Conservation (phyloP, 1,140 invertebrate genomes). For the Thalassaphorura encarpata region DNA sequence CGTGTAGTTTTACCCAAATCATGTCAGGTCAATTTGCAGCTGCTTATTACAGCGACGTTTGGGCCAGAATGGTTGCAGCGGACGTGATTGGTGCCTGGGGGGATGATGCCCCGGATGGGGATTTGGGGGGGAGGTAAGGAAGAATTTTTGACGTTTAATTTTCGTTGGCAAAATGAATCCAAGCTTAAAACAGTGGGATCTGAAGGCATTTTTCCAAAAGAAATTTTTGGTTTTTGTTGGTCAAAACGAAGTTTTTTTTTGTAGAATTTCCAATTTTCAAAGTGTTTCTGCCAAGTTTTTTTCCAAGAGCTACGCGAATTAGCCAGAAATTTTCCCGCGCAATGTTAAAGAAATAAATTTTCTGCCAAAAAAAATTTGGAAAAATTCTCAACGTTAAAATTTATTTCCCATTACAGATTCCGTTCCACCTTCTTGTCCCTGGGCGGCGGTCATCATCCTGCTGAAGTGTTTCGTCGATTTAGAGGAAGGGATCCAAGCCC, state of each 20-base stretch:
- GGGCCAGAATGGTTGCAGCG: constrained; percentile 78
- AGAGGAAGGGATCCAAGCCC: constrained; percentile 79
- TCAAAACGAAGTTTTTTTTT: neutral
- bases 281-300: too few species aligned
- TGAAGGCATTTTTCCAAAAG: constrained; percentile 8
- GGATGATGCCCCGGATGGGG: constrained; percentile 47
- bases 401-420: too few species aligned
- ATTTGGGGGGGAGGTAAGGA: too few species aligned
- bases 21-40: constrained; percentile 60
- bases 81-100: constrained; percentile 77
- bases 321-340: neutral
- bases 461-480: constrained; percentile 79
- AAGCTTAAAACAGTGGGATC: constrained; percentile 22
- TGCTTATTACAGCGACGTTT: constrained; percentile 63
- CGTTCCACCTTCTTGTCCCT: constrained; percentile 72
- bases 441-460: constrained; percentile 65
- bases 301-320: neutral
- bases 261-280: neutral
- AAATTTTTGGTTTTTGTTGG: neutral
- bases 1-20: constrained; percentile 65
- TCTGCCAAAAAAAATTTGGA: neutral
- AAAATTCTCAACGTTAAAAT: constrained; percentile 21
- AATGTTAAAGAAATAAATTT: neutral
- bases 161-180: constrained; percentile 7
- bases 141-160: too few species aligned